Conservation (phyloP, 2,888 invertebrate genomes). For the Chrysodeixis includens region DNA sequence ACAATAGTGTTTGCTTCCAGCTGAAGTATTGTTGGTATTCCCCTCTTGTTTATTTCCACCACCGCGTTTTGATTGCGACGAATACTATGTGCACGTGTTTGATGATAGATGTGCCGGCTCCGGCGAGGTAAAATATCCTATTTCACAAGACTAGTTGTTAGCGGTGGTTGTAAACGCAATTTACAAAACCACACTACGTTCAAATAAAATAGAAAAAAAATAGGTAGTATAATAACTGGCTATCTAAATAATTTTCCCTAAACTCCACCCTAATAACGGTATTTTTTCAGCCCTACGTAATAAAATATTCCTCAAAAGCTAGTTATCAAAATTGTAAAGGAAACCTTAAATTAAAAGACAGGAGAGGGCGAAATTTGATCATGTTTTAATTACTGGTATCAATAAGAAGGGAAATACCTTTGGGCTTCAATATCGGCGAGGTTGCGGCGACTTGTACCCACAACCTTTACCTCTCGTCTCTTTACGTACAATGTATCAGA, state of each 20-base stretch:
- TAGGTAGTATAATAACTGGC: no score
- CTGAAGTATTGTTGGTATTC: neutral
- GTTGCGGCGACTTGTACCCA: neutral
- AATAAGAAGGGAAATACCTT: slow-evolving; percentile 4
- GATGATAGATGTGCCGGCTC: neutral
- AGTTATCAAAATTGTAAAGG: slow-evolving; percentile 4
- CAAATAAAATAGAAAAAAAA: neutral
- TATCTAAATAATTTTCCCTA: no score
- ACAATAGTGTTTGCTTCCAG: neutral
- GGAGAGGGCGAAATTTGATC: neutral
- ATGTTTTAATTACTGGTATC: slow-evolving; percentile 2
- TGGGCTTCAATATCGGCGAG: slow-evolving; percentile 4
- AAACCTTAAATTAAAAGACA: slow-evolving; percentile 3
- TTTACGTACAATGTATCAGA: neutral
- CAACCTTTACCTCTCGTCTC: neutral
- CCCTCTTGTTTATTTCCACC: neutral
- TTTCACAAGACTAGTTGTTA: neutral
- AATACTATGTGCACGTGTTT: neutral
- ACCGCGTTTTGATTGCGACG: slow-evolving; percentile 1
- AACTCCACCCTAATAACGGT: neutral
- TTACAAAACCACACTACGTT: neutral
- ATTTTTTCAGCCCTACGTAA: neutral
- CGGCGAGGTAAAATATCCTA: neutral
- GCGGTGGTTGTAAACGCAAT: neutral
- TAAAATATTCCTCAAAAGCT: slow-evolving; percentile 2